A percentile compares a stretch with the other conserved stretches of the same genome.
phyloP scores from a whole-genome alignment of 2,888 invertebrate species.

The Amiota mariae region DNA sequence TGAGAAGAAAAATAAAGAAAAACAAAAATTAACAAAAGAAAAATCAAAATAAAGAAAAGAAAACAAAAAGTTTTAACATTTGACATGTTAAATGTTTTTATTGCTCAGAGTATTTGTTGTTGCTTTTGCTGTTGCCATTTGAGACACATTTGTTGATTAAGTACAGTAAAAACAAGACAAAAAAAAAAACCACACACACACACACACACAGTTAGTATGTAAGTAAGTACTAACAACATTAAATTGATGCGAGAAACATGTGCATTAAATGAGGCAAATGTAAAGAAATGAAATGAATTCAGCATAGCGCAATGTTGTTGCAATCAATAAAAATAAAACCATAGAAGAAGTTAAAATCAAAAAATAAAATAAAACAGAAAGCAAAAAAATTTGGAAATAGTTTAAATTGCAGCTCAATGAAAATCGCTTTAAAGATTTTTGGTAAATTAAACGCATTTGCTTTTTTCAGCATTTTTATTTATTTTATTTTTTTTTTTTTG shows the following conservation, averaged over 20 bases:
- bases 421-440: not conserved
- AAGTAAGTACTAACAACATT: no score
- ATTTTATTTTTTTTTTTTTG: no score
- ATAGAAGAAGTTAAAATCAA: not conserved
- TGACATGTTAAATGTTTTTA: conserved; percentile 29
- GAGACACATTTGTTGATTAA: not conserved
- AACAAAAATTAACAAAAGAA: not conserved
- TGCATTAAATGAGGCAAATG: conserved; percentile 11
- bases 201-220: no score
- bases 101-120: conserved; percentile 9
- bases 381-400: conserved; percentile 5
- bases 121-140: not conserved
- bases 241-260: no score
- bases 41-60: conserved; percentile 1
- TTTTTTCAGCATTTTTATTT: not conserved
- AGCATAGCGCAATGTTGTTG: conserved; percentile 1
- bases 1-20: not conserved
- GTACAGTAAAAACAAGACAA: not conserved
- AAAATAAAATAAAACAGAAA: not conserved
- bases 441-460: conserved; percentile 14
- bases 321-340: no score
- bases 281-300: not conserved
- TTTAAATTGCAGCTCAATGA: not conserved
- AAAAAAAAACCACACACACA: no score
- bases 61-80: conserved; percentile 15